Percentiles rank a stretch among this genome's conserved stretches.
Conservation (phyloP, 37 sponge, comb jelly and placozoan species). For the Eunapius fragilis region DNA sequence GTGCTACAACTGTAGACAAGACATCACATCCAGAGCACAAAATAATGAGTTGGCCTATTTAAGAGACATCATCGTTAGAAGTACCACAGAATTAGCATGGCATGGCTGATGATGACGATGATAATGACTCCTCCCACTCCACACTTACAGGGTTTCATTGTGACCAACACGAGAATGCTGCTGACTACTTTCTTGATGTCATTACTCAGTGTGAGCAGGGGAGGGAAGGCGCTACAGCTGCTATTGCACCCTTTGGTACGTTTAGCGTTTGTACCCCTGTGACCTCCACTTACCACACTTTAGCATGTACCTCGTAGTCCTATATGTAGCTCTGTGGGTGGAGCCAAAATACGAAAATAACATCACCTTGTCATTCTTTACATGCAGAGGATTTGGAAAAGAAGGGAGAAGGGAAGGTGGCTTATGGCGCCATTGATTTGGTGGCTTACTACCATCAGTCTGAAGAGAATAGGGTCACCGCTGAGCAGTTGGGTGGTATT, state of each 20-base stretch:
- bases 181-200: constrained; percentile 84
- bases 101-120: no score
- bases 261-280: not conserved
- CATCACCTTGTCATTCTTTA: not conserved
- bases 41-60: no score
- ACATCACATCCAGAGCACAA: no score
- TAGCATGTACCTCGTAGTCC: no score
- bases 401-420: not conserved
- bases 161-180: constrained; percentile 87
- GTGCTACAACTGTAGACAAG: no score
- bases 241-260: not conserved
- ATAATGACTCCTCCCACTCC: not conserved
- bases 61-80: not conserved
- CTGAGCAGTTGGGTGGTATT: constrained; percentile 11
- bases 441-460: constrained; percentile 21
- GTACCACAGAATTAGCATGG: not conserved
- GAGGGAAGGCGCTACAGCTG: not conserved
- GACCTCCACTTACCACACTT: not conserved
- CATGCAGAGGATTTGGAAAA: not conserved
- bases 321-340: not conserved
- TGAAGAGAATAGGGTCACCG: not conserved
- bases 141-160: constrained; percentile 58
- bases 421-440: not conserved
- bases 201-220: constrained; percentile 61
- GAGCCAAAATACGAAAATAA: not conserved